Percentiles rank a stretch among this genome's conserved stretches.
These are phyloP conservation scores for Macquaria ambigua DNA, from an alignment of 2,113 vertebrate genomes.

Conservation along the genomic window DNA sequence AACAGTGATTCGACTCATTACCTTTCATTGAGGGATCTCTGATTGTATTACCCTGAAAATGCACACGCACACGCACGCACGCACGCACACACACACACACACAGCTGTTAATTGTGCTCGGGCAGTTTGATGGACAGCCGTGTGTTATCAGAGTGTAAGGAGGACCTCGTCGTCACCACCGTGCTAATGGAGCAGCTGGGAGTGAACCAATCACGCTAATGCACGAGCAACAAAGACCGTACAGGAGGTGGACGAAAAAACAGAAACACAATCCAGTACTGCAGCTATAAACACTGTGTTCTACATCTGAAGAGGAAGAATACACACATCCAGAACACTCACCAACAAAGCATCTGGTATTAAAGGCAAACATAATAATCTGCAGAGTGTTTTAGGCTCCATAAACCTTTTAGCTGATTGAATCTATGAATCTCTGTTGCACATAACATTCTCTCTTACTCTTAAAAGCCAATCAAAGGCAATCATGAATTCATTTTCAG, in stretches of 20 bases:
- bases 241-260: background rate
- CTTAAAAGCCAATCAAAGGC: too few relatives aligned
- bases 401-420: too few relatives aligned
- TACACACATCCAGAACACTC: background rate
- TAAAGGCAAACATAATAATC: too few relatives aligned
- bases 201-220: conserved; percentile 22
- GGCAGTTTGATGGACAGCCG: conserved; percentile 40
- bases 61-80: background rate
- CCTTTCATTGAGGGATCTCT: conserved; percentile 10
- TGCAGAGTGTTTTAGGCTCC: too few relatives aligned
- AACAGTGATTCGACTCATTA: conserved; percentile 21
- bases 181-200: conserved; percentile 40
- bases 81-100: conserved; percentile 2
- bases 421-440: too few relatives aligned
- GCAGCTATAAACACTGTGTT: background rate
- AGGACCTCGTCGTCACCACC: conserved; percentile 4
- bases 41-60: conserved; percentile 14
- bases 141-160: conserved; percentile 35
- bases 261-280: background rate
- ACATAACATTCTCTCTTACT: too few relatives aligned
- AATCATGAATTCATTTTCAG: too few relatives aligned
- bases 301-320: background rate
- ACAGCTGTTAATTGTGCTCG: conserved; percentile 37
- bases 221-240: background rate
- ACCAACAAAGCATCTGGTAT: too few relatives aligned